These are phyloP conservation scores for Pedetes capensis DNA, from an alignment of 2,113 vertebrate genomes.

Conservation along the genomic window DNA sequence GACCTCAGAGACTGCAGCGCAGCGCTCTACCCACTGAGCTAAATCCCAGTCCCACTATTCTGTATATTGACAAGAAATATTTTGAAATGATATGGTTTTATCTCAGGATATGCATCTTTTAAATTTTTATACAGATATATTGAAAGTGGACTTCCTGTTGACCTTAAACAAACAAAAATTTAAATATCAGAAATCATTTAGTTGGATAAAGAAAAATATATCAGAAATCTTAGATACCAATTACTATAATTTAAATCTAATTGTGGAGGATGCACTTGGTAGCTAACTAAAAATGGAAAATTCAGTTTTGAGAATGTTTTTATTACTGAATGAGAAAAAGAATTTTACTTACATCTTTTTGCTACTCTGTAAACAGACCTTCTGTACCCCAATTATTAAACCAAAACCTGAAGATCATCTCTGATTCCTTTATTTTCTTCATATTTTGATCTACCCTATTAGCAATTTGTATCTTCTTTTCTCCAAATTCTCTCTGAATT, in stretches of 20 bases:
- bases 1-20: too few relatives aligned
- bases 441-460: background rate
- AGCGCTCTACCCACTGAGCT: too few relatives aligned
- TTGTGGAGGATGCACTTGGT: background rate
- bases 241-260: background rate
- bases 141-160: background rate
- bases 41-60: too few relatives aligned
- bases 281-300: background rate
- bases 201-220: background rate
- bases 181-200: background rate
- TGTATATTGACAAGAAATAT: background rate
- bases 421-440: background rate
- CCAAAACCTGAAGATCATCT: background rate
- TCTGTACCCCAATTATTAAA: background rate
- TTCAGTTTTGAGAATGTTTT: background rate
- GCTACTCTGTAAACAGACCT: background rate
- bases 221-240: background rate
- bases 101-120: background rate
- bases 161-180: background rate
- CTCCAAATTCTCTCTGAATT: background rate
- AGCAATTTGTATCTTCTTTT: background rate
- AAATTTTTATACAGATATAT: background rate
- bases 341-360: background rate
- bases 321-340: background rate
- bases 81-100: conserved; percentile 9